Conservation (phyloP, 2,113 vertebrate genomes). For the Pampusana beccarii region DNA sequence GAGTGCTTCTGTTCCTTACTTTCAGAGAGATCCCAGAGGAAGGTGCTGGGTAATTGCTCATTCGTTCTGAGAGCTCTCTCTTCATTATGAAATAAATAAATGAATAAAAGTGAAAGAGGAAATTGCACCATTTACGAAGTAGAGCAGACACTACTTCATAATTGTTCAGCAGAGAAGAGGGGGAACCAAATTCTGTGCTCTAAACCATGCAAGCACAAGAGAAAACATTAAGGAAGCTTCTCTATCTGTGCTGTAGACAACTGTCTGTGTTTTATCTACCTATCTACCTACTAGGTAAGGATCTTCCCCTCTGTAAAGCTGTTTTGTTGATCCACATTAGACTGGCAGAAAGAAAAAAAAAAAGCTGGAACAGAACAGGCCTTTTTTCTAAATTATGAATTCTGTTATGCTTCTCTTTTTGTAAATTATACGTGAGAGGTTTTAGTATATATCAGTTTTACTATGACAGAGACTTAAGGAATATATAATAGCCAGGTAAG, state of each 20-base stretch:
- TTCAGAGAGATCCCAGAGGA: slow-evolving; percentile 45
- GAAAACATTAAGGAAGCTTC: neutral
- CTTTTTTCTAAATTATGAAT: neutral
- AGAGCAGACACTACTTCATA: neutral
- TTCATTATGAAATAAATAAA: slow-evolving; percentile 59
- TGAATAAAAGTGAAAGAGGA: slow-evolving; percentile 38
- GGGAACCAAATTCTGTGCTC: neutral
- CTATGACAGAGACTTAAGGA: neutral
- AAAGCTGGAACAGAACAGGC: fast-evolving
- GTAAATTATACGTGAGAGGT: neutral
- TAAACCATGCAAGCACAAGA: neutral
- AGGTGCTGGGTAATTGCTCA: slow-evolving; percentile 50
- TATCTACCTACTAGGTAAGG: neutral
- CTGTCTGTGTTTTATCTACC: neutral
- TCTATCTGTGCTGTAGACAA: neutral
- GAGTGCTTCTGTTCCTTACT: slow-evolving; percentile 40
- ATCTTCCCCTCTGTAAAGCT: neutral
- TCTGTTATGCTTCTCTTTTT: neutral
- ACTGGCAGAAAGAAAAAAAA: neutral
- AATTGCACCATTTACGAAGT: slow-evolving; percentile 28
- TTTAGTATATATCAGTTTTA: neutral
- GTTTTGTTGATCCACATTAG: neutral
- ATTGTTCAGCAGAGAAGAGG: neutral
- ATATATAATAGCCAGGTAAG: neutral
- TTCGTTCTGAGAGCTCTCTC: slow-evolving; percentile 38